Evolutionary conservation across 2,888 invertebrate species (phyloP).

Genomic region (Dasypolia templi): DNA sequence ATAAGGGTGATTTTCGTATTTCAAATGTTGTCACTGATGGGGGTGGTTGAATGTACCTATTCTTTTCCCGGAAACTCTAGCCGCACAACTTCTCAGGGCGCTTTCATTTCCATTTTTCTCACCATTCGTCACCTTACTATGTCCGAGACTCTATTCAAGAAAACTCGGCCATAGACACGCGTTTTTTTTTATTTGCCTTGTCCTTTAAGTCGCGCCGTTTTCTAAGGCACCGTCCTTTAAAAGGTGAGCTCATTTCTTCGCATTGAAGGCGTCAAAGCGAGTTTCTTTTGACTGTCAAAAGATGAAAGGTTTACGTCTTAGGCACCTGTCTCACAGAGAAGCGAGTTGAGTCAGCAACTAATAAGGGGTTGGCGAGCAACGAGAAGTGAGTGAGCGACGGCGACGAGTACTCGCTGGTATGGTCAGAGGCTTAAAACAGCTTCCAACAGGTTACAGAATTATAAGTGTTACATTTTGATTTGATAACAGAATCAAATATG

Average conservation of each 20-base stretch:
- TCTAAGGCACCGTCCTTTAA: slow-evolving; percentile 69
- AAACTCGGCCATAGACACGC: slow-evolving; percentile 51
- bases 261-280: slow-evolving; percentile 75
- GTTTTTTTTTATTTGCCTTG: slow-evolving; percentile 71
- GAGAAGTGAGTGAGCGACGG: too few relatives aligned
- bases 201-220: slow-evolving; percentile 66
- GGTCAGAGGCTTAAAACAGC: too few relatives aligned
- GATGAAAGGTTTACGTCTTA: slow-evolving; percentile 66
- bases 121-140: slow-evolving; percentile 32
- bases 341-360: background rate
- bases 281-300: slow-evolving; percentile 65
- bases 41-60: background rate
- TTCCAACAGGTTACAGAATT: too few relatives aligned
- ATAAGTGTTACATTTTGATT: too few relatives aligned
- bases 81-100: background rate
- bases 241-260: slow-evolving; percentile 76
- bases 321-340: background rate
- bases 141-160: slow-evolving; percentile 52
- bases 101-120: slow-evolving; percentile 32
- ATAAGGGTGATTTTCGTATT: background rate
- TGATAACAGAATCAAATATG: too few relatives aligned
- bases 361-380: too few relatives aligned
- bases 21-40: background rate
- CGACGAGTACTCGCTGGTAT: too few relatives aligned
- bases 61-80: background rate